phyloP scores from a whole-genome alignment of 1,140 invertebrate species.

The Drosophila sucinea region DNA sequence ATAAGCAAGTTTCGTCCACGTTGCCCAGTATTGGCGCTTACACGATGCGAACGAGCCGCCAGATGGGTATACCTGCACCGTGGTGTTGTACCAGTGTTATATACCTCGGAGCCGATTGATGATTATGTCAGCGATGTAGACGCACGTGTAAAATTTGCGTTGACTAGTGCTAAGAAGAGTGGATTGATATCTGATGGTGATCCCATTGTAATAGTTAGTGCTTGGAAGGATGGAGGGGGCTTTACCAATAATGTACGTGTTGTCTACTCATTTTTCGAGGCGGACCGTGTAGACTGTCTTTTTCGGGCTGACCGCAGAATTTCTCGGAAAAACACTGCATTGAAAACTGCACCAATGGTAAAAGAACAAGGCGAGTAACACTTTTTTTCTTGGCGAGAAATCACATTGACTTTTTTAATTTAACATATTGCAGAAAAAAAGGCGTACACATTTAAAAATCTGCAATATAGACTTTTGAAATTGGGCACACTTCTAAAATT shows the following conservation, averaged over 20 bases:
- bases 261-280: constrained; percentile 88
- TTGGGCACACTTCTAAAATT: too few species aligned
- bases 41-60: constrained; percentile 92
- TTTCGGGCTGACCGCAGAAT: constrained; percentile 44
- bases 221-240: constrained; percentile 97
- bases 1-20: constrained; percentile 97
- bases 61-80: constrained; percentile 96
- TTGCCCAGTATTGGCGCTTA: constrained; percentile 98
- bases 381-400: too few species aligned
- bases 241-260: constrained; percentile 98
- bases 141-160: constrained; percentile 92
- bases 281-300: constrained; percentile 64
- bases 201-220: constrained; percentile 95
- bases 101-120: constrained; percentile 86
- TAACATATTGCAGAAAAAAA: constrained; percentile 18
- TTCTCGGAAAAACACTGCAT: constrained; percentile 41
- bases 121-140: constrained; percentile 91
- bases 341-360: constrained; percentile 27
- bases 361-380: neutral
- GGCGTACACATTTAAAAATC: neutral
- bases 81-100: constrained; percentile 95
- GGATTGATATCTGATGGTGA: constrained; percentile 94
- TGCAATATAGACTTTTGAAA: too few species aligned
- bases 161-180: constrained; percentile 92
- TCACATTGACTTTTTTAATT: neutral